A percentile compares a stretch with the other conserved stretches of the same genome.
These are phyloP conservation scores for Nycticebus coucang DNA, from an alignment of 2,113 vertebrate genomes.

Conservation along the genomic window DNA sequence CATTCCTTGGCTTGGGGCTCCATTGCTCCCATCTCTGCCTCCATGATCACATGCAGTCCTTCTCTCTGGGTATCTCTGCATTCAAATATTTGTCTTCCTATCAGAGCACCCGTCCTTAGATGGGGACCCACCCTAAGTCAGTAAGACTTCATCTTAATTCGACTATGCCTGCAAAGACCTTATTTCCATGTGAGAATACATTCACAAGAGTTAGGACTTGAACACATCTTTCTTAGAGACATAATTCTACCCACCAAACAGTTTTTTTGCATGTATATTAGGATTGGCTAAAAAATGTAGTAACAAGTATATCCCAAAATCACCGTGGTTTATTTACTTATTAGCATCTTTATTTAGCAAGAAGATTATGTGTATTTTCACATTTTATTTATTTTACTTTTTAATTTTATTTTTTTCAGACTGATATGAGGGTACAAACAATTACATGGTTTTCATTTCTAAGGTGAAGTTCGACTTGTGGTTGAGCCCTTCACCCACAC, in stretches of 20 bases:
- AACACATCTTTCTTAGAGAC: not conserved
- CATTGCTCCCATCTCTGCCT: accelerated
- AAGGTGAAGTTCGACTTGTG: too few relatives aligned
- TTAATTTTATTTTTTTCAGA: too few relatives aligned
- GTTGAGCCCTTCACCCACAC: too few relatives aligned
- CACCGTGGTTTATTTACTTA: not conserved
- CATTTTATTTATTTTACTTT: too few relatives aligned
- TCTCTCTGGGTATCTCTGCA: not conserved
- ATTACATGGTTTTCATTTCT: too few relatives aligned
- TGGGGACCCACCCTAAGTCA: too few relatives aligned
- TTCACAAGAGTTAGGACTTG: not conserved
- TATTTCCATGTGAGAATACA: not conserved
- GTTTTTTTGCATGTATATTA: not conserved
- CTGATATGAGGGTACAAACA: too few relatives aligned
- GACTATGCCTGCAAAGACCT: too few relatives aligned
- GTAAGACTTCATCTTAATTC: not conserved
- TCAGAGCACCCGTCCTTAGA: not conserved
- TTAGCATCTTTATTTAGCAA: too few relatives aligned
- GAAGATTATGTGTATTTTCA: too few relatives aligned
- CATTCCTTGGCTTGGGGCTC: not conserved
- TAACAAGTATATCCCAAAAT: not conserved
- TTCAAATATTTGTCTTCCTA: not conserved
- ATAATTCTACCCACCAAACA: accelerated
- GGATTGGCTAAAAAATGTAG: not conserved
- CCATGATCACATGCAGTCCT: not conserved